Conservation (phyloP, 2,113 vertebrate genomes). For the Anhinga anhinga region DNA sequence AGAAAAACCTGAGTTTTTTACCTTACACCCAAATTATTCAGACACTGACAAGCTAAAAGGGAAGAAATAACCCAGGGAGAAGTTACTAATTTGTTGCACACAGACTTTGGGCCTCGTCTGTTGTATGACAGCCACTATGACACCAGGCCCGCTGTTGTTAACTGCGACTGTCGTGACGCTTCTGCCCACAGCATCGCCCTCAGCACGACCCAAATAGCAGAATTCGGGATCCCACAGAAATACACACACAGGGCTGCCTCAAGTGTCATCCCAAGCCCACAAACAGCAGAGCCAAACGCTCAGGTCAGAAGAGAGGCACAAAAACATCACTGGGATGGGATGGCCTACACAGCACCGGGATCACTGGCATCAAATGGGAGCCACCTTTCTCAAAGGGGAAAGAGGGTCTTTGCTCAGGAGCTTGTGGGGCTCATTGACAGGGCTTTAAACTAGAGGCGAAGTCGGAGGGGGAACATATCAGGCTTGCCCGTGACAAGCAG, state of each 20-base stretch:
- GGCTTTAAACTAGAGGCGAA: no score
- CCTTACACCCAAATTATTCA: neutral
- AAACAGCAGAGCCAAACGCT: neutral
- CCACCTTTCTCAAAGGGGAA: no score
- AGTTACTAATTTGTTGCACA: neutral
- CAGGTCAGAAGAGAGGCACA: neutral
- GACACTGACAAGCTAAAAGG: neutral
- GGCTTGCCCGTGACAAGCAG: no score
- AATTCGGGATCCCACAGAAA: neutral
- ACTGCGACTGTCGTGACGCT: rapidly evolving
- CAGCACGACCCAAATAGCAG: rapidly evolving
- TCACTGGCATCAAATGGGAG: no score
- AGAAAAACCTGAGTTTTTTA: neutral
- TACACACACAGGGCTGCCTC: rapidly evolving
- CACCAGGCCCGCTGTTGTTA: neutral
- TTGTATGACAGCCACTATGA: no score
- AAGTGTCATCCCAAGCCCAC: rapidly evolving
- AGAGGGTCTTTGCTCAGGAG: no score
- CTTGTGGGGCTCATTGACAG: no score
- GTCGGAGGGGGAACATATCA: no score
- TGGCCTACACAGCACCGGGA: no score
- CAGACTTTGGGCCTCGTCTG: neutral
- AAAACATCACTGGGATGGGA: no score
- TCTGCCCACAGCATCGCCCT: neutral
- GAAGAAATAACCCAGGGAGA: neutral